Evolutionary conservation across 1,140 invertebrate species (phyloP), one percentile per base, ranked within the genome.

Genomic region (Asobara japonica): DNA sequence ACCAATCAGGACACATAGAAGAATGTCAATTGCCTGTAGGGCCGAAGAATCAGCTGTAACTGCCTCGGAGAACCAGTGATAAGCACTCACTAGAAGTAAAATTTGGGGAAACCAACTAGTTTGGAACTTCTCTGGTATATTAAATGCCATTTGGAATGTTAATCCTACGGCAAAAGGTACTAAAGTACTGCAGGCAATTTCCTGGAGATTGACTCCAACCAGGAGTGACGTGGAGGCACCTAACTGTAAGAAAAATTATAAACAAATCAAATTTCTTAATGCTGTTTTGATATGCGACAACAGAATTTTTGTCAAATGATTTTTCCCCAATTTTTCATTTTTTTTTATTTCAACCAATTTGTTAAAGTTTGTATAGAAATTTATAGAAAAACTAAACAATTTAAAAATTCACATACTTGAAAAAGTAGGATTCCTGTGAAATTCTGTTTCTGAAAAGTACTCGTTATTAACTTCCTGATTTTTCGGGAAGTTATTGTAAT

Each of bases 1-100:
- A 86, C 84, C 81, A 60, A 87, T 83, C 31, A 86, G 68, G 38
- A 87, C 80, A 51, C 84, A 87, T 18, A 86, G 76, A 51, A 87
- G 72, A 41, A 87, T 79, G 62, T 87, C 86, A 13, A 81, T 74
- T 0, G 86, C 82, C 71, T 85, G 80, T 3, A 87, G 73, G 5
- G 83, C 80, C 4, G 84, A 82, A 3, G 83, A 82, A 51, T 87
- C 86, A 6, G 80, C 78, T 10, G 81, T 80, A 56, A 86, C 69
- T 16, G 86, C 85, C 66, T 87, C 85, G 22, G 82, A 87, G 71
- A 87, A 87, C 79, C 83, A 84, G 61, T 86, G 83, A 67, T 84
- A 87, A 1, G 84, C 82, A 27, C 81, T 87, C 8, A 84, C 20
- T 30, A 87, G 72, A n/a, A 87, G 56, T 11, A 86, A 69, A 2